Evolutionary conservation across 2,888 invertebrate species (phyloP), one percentile per base, ranked within the genome.

Genomic region (Habrosyne pyritoides): DNA sequence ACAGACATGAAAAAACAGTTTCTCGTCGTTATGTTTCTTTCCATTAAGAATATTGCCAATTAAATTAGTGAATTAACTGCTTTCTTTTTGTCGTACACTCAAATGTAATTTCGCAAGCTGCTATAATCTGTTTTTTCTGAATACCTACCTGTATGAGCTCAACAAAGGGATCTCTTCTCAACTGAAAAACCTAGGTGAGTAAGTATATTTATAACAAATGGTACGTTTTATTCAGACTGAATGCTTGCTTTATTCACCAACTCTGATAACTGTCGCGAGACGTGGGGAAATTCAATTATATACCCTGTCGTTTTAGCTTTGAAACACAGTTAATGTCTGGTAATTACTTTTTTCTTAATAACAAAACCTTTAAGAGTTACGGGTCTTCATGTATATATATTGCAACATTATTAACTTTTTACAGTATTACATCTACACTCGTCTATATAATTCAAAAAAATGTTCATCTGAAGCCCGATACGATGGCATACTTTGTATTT

Each of bases 301-400:
- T 30, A 0, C 48, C 24, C 8, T 26, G 18, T 50, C 21, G 28
- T 28, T 49, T 8, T 49, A 14, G 18, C 10, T 50, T 28, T 18
- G 18, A 21, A 50, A 28, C 50, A 28, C 28, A 50, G 18, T 50
- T 18, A 50, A 50, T 26, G 26, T 49, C 24, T n/a, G 24, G 26
- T 49, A 24, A 49, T 49, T 26, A 2, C 7, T n/a, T 49, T 49
- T 24, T 14, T 14, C 14, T 10, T 14, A 26, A 22, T 14, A 3
- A 26, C 22, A n/a, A 47, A 47, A 47, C 47, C 10, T 12, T 22
- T n/a, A 12, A 5, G 14, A 46, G 46, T 18, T 18, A 46, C 18
- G 46, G 8, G 12, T 12, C 5, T 12, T 36, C 12, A 12, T 14
- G n/a, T 14, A 12, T 36, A n/a, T 36, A 0, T 12, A 36, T 22